A percentile compares a stretch with the other conserved stretches of the same genome.
Evolutionary conservation across 2,113 vertebrate species (phyloP).

Genomic region (Heterotilapia buettikoferi): DNA sequence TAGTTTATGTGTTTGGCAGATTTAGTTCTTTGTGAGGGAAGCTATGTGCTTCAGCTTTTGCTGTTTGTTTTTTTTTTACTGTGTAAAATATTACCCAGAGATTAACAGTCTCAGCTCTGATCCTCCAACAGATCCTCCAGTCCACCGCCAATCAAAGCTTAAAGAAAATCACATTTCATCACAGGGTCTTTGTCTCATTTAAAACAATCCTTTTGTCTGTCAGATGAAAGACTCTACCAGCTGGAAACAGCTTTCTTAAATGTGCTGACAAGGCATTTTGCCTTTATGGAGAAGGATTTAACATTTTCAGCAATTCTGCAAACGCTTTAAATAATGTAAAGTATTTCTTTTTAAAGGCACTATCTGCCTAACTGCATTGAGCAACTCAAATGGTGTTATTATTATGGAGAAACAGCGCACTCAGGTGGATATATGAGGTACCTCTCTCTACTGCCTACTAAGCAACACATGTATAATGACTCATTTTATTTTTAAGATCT

Average conservation of each 20-base stretch:
- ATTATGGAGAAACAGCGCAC: not conserved
- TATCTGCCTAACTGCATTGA: not conserved
- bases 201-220: not conserved
- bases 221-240: not conserved
- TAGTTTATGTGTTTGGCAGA: not conserved
- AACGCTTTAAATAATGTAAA: not conserved
- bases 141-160: not conserved
- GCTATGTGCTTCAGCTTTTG: not conserved
- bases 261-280: not conserved
- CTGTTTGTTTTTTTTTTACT: not conserved
- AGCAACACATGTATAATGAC: not conserved
- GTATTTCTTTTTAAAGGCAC: not conserved
- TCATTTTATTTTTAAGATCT: not conserved
- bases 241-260: not conserved
- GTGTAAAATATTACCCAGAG: not conserved
- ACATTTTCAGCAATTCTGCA: not conserved
- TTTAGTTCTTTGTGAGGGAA: not conserved
- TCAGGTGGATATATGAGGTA: slow-evolving; percentile 4
- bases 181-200: not conserved
- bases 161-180: not conserved
- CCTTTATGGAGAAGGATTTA: not conserved
- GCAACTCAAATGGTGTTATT: accelerated
- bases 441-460: not conserved
- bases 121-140: not conserved
- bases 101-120: not conserved